Conservation (phyloP, 2,113 vertebrate species). For the Garra rufa region DNA sequence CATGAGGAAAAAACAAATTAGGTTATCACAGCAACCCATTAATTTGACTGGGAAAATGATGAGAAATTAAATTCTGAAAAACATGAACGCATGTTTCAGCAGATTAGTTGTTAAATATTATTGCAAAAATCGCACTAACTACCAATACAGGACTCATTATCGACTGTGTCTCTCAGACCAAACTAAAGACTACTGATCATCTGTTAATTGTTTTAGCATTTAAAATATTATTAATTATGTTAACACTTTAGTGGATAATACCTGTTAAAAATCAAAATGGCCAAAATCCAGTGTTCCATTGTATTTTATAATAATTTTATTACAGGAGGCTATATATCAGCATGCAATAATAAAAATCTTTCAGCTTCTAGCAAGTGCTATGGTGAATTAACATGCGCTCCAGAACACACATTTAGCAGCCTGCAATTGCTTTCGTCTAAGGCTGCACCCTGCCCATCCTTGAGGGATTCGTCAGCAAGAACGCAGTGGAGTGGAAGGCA, state of each 20-base stretch:
- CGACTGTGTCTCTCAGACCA: no score
- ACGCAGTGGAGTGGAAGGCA: slow-evolving; percentile 71
- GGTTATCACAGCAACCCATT: no score
- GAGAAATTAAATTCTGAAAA: no score
- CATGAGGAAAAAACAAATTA: no score
- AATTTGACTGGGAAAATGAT: no score
- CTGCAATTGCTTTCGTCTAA: slow-evolving; percentile 78
- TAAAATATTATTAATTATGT: background rate
- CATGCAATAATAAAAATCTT: slow-evolving; percentile 56
- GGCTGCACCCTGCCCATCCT: slow-evolving; percentile 76
- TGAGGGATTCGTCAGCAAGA: slow-evolving; percentile 71
- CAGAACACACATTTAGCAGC: slow-evolving; percentile 72
- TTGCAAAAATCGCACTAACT: no score
- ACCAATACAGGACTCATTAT: no score
- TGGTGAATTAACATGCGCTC: slow-evolving; percentile 78
- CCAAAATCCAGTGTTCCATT: background rate
- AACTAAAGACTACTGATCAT: no score
- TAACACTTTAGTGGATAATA: background rate
- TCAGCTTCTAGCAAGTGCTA: slow-evolving; percentile 49
- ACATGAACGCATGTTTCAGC: no score
- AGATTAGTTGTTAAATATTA: no score
- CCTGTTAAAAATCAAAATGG: background rate
- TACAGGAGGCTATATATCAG: background rate
- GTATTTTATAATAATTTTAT: background rate
- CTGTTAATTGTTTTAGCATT: no score